phyloP scores from a whole-genome alignment of 2,888 invertebrate species.

The Lasioglossum figueresi region DNA sequence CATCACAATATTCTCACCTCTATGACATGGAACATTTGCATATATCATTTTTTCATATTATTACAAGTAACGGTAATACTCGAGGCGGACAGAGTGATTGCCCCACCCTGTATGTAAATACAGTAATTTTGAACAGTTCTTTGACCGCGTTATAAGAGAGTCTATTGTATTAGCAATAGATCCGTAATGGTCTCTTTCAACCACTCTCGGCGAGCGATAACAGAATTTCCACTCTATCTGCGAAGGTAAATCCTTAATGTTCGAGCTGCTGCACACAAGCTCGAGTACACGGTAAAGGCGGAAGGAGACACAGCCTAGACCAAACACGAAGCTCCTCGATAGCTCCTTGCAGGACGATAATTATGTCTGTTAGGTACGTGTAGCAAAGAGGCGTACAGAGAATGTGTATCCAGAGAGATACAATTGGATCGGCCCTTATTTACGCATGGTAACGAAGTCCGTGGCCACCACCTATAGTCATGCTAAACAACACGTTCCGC shows the following conservation, averaged over 20 bases:
- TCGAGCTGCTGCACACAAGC: constrained; percentile 6
- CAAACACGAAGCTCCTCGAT: constrained; percentile 51
- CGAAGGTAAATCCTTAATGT: neutral
- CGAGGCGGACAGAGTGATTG: no score
- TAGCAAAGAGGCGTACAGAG: constrained; percentile 49
- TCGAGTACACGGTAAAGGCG: constrained; percentile 3
- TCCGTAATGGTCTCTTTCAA: neutral
- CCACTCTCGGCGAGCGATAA: neutral
- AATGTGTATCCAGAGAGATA: constrained; percentile 35
- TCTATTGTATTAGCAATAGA: neutral
- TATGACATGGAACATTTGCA: no score
- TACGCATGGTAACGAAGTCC: constrained; percentile 40
- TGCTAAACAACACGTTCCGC: constrained; percentile 76
- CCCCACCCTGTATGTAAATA: no score
- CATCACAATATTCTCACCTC: no score
- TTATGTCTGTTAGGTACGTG: constrained; percentile 58
- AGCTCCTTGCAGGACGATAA: constrained; percentile 58
- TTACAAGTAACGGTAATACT: no score
- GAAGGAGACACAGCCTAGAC: constrained; percentile 8
- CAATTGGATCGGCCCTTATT: constrained; percentile 64
- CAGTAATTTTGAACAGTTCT: neutral
- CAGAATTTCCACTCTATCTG: neutral
- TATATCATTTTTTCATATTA: no score
- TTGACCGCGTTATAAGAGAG: neutral
- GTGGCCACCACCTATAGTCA: constrained; percentile 70